A percentile compares a stretch with the other conserved stretches of the same genome.
Conservation (phyloP, 1,140 invertebrate genomes). For the Diachasmimorpha longicaudata region DNA sequence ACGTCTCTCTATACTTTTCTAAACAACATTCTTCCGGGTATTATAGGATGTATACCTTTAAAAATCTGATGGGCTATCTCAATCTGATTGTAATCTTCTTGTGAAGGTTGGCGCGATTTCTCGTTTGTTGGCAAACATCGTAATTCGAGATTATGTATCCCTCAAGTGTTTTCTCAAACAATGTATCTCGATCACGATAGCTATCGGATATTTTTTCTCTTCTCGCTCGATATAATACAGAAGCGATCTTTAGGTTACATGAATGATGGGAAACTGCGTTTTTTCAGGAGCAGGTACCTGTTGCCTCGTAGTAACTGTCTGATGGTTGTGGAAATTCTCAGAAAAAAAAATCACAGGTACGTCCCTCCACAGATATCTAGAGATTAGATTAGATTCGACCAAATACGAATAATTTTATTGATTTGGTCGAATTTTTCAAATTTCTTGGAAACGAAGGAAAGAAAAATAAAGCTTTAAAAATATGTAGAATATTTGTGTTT, state of each 20-base stretch:
- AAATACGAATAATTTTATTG: too few relatives aligned
- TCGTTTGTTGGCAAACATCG: constrained; percentile 28
- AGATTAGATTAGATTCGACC: too few relatives aligned
- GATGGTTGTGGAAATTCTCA: not conserved
- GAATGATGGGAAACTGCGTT: not conserved
- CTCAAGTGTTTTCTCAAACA: not conserved
- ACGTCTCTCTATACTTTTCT: not conserved
- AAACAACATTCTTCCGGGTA: not conserved
- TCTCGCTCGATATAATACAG: constrained; percentile 24
- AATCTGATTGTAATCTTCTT: constrained; percentile 28
- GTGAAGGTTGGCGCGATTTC: constrained; percentile 20
- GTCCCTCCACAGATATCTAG: too few relatives aligned
- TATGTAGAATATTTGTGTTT: too few relatives aligned
- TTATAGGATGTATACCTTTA: not conserved
- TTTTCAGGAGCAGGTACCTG: constrained; percentile 12
- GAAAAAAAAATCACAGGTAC: not conserved
- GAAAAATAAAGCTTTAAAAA: too few relatives aligned
- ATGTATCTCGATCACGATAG: not conserved
- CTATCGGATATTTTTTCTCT: not conserved
- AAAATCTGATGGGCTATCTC: not conserved
- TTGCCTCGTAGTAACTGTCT: not conserved
- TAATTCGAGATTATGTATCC: constrained; percentile 28
- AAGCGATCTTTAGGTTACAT: not conserved
- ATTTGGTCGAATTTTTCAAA: too few relatives aligned
- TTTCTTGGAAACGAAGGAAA: too few relatives aligned